Base-by-base conservation (phyloP, 2,888 invertebrate species). In the Rhingia campestris region DNA sequence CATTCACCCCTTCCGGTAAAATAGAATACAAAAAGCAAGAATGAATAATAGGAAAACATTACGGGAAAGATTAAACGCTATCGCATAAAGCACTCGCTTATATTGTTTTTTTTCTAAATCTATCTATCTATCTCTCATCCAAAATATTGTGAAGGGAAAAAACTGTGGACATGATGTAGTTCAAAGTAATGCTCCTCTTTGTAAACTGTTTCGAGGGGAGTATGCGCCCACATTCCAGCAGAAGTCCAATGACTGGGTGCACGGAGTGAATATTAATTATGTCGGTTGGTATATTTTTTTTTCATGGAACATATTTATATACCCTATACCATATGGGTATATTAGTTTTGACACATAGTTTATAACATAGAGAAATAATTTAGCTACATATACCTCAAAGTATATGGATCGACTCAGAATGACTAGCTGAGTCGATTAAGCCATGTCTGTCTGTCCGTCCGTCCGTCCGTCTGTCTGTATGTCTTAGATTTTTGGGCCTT, bases 21-120 rank as follows among this genome's bases (percentile, higher is more conserved):
- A 53, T 12, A 43, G 4, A 41, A 39, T 6, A 22, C 4, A 51
- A 35, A 45, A 54, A 22, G 22, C 22, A 10, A 1, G 43, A 35
- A 67, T 54, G 43, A 67, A 53, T 67, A 67, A 67, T 67, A 54
- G 35, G 54, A 67, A 43, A 54, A 43, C 67, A 67, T 54, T 54
- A 54, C 54, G 43, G 54, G 3, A 67, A 54, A 45, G 54, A 43
- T 67, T 54, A 67, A 67, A 67, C 54, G 14, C n/a, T 33, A 43
- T 53, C 53, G 33, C 53, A 7, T 6, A 41, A 53, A 10, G 51
- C 51, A 10, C 10, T 30, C 30, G 5, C 41, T 41, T 22, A 2
- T 4, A n/a, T 35, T 37, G n/a, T 39, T n/a, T n/a, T n/a, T n/a
- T n/a, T n/a, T n/a, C n/a, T n/a, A n/a, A n/a, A n/a, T n/a, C n/a